phyloP scores from a whole-genome alignment of 2,888 invertebrate genomes.

The Spilarctia lutea region DNA sequence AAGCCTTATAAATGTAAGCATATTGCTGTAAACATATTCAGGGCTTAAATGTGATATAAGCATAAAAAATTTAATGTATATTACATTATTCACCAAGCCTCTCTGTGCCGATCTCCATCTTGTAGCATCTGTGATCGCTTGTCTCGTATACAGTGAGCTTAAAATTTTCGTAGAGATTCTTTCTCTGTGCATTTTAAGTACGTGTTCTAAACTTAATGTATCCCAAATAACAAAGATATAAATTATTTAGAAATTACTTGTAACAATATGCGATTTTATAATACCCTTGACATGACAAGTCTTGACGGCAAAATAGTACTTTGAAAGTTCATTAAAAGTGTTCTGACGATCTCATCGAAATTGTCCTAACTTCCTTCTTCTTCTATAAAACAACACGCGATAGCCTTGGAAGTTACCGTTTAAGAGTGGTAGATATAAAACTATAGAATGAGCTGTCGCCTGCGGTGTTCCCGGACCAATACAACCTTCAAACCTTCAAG shows the following conservation, averaged over 20 bases:
- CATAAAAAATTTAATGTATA: not conserved
- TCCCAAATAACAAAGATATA: not conserved
- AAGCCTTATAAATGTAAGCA: not conserved
- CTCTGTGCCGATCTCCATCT: slow-evolving; percentile 3
- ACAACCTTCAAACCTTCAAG: no score
- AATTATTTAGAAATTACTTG: not conserved
- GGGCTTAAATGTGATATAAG: not conserved
- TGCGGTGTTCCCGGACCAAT: no score
- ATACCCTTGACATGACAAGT: not conserved
- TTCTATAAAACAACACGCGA: no score
- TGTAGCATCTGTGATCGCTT: not conserved
- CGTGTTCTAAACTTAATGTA: not conserved
- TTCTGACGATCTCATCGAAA: no score
- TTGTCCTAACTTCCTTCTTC: no score
- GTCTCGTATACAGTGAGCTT: not conserved
- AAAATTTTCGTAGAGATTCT: not conserved
- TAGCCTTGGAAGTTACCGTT: no score
- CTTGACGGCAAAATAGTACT: no score
- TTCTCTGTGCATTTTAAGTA: not conserved
- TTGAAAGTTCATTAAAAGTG: no score
- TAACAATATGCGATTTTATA: not conserved
- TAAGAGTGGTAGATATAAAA: no score
- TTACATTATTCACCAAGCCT: slow-evolving; percentile 6
- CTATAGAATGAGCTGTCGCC: no score
- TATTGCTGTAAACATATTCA: not conserved